Evolutionary conservation across 2,888 invertebrate species (phyloP), one percentile per base, ranked within the genome.

Genomic region (Hydraecia micacea): DNA sequence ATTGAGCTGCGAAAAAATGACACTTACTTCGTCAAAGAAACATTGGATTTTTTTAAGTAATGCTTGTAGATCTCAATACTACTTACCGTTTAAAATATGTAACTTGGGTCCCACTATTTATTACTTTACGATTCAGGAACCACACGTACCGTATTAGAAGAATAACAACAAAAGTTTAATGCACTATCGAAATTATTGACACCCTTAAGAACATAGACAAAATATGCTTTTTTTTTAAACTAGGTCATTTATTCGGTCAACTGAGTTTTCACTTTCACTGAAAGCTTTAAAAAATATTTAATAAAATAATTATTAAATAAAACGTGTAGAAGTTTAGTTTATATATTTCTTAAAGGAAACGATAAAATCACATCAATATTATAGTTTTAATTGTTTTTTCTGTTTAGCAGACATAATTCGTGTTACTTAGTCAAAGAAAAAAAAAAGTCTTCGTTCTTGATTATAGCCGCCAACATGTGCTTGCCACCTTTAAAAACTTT

Each of bases 141-240:
- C 85, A 90, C 88, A 79, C 69, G 28, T 18, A 82, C 73, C 63
- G 66, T 55, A 73, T 60, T 82, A 81, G 65, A 63, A 80, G 74
- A 84, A 87, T 87, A 88, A 80, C 62, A 82, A 83, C 82, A 83
- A 87, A 78, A 81, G 81, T 88, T 82, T 83, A 90, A 81, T 88
- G 83, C 78, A 86, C 70, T 86, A 87, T 68, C 80, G 79, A 91
- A 91, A 92, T 91, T 92, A 94, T 93, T 95, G 93, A 94, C 93
- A 94, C 92, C 91, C 91, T 86, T 89, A 81, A 6, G 72, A 87
- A 83, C 92, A 93, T 91, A 93, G 92, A 93, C 91, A 90, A 91
- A 49, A 72, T 81, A 81, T 84, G 42, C 2, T 77, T 88, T 89
- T 62, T 36, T 84, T 87, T 86, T 42, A 62, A 86, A 86, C 80